A percentile compares a stretch with the other conserved stretches of the same genome.
phyloP scores from a whole-genome alignment of 2,113 vertebrate genomes.

The Potamarius usumacintae region DNA sequence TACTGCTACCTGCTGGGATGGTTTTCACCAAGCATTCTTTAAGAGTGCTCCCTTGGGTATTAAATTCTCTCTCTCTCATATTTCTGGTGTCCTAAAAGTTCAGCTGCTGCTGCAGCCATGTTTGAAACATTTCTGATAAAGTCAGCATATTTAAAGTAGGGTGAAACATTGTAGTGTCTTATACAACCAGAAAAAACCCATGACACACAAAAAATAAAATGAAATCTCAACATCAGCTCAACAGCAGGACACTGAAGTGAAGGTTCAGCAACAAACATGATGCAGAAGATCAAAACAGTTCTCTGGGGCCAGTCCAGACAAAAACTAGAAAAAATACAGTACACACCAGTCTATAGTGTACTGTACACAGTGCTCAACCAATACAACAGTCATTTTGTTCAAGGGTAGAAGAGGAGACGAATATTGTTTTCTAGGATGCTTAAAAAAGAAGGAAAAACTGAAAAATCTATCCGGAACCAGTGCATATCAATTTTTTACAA shows the following conservation, averaged over 20 bases:
- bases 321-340: neutral
- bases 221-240: slow-evolving; percentile 14
- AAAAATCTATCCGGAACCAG: neutral
- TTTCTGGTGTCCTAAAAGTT: slow-evolving; percentile 5
- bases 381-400: neutral
- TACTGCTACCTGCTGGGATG: slow-evolving; percentile 20
- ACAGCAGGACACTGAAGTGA: slow-evolving; percentile 14
- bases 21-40: slow-evolving; percentile 14
- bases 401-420: neutral
- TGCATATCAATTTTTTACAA: neutral
- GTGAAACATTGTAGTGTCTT: slow-evolving; percentile 18
- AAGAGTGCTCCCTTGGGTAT: slow-evolving; percentile 1
- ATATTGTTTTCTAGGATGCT: neutral
- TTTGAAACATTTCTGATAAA: slow-evolving; percentile 18
- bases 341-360: neutral
- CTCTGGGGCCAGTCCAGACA: neutral
- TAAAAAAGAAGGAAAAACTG: neutral
- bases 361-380: neutral
- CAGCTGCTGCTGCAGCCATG: slow-evolving; percentile 13
- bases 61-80: neutral
- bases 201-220: neutral
- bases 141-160: slow-evolving; percentile 38
- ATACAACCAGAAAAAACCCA: neutral
- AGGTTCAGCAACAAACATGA: slow-evolving; percentile 16
- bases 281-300: neutral